Conservation (phyloP, 1,140 invertebrate species). For the Hestina assimilis region DNA sequence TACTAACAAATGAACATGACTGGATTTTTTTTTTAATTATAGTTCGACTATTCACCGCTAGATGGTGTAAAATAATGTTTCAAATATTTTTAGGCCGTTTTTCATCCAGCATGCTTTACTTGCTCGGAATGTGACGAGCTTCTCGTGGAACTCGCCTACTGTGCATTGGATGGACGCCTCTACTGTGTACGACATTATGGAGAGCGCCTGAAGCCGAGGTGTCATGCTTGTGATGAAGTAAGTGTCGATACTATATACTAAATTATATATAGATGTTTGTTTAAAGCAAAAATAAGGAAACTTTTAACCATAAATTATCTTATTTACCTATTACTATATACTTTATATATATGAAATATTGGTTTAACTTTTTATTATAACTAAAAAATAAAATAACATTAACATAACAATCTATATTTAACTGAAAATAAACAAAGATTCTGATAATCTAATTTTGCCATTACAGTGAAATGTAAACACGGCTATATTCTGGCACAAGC, state of each 20-base stretch:
- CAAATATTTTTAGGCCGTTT: conserved; percentile 78
- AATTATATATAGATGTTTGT: background rate
- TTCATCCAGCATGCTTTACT: conserved; percentile 93
- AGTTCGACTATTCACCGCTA: conserved; percentile 30
- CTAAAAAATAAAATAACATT: no score
- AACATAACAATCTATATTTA: no score
- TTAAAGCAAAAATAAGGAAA: no score
- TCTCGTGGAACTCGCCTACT: conserved; percentile 95
- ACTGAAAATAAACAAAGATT: no score
- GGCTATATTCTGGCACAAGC: no score
- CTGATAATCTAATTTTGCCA: no score
- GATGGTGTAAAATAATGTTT: conserved; percentile 30
- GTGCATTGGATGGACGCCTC: conserved; percentile 89
- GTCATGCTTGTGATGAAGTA: conserved; percentile 96
- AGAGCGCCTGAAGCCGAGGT: conserved; percentile 93
- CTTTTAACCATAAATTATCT: no score
- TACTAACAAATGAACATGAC: conserved; percentile 1
- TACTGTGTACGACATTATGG: conserved; percentile 97
- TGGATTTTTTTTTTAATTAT: background rate
- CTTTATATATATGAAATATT: no score
- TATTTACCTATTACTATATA: no score
- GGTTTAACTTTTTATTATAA: no score
- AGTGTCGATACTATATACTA: conserved; percentile 57
- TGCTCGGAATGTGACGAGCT: conserved; percentile 91
- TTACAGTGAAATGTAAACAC: no score